Base-by-base conservation (phyloP, 2,797 vertebrate species). In the Neosilurus mollespiculum region DNA sequence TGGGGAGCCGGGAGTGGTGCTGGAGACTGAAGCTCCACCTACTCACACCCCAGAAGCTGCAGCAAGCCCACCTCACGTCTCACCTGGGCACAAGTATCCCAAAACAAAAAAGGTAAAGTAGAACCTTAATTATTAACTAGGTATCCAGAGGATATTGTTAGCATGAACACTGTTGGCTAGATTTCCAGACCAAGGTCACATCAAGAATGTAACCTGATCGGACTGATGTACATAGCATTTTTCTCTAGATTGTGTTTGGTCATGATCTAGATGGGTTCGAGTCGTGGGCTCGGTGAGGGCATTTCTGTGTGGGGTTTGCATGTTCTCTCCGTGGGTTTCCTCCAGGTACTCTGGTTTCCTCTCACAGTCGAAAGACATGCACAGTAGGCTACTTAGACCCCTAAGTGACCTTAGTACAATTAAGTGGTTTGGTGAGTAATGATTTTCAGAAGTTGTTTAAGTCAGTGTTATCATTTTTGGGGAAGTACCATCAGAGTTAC, bases 81-180 rank as follows among this genome's bases (percentile, higher is more conserved):
- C 94, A 6, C 95, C 95, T 86, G 88, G 96, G 89, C 92, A 92
- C 94, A 92, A 97, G 91, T 99, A 95, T 91, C 97, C 97, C 78
- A 99, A 98, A 96, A 97, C 97, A 84, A 99, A 99, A 94, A 99
- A 99, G 97, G 98, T 98, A 91, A 20, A 84, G 34, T 22, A 12
- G 26, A 69, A 11, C 51, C 22, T 26, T 9, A 9, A 69, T 22
- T 22, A 16, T 69, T 43, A 43, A 69, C 18, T 37, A 11, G 9
- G 20, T 43, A 22, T 71, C 66, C 18, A 20, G 18, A n/a, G 4
- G 30, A 30, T n/a, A 34, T 18, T 4, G 30, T 66, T 15, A 34
- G 0, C 64, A 66, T 16, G 0, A 34, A 16, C 34, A 69, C 12
- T 0, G 4, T 8, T 22, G 20, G 37, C 10, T 22, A 11, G 0